Evolutionary conservation across 2,113 vertebrate species (phyloP), one percentile per base, ranked within the genome.

Genomic region (Catharus bicknelli): DNA sequence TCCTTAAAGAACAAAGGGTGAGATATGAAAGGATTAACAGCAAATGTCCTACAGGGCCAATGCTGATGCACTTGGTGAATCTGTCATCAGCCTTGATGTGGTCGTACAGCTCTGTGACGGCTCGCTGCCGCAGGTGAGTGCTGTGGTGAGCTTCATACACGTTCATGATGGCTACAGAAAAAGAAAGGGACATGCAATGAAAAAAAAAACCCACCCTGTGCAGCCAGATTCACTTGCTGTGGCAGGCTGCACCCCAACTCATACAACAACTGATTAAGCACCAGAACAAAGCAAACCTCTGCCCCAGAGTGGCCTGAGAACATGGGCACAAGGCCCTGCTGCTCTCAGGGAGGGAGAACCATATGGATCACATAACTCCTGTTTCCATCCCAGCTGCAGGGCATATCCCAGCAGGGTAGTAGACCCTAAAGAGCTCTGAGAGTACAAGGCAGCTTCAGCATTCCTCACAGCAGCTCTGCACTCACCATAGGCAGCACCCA

Each of bases 51-150:
- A 99, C 99, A 69, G 99, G 99, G 20, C 99, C 99, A 0, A 99
- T 99, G 96, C 99, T 99, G 95, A 99, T 98, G 80, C 97, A 98
- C 78, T 99, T 99, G 32, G 98, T 99, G 97, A 99, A 99, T 69
- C 97, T 96, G 91, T 99, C 99, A 5, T 99, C 99, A 3, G 99
- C 99, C 40, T 86, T 88, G 69, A 99, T 98, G 96, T 99, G 99
- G 45, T 99, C 97, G 0, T 98, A 99, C 16, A 99, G 96, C 70
- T 98, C 97, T 32, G 90, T 81, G 30, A 98, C 7, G 3, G 98
- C 98, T 83, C 83, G 87, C 42, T 95, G 96, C 86, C 99, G 98
- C 86, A 99, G 95, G 1, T 55, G 47, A 13, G 90, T 45, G 78
- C 97, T 99, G 92, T 99, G 98, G 93, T 98, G 96, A 38, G 98